Evolutionary conservation across 1,140 invertebrate genomes (phyloP).

Genomic region (Drosophila guanche): DNA sequence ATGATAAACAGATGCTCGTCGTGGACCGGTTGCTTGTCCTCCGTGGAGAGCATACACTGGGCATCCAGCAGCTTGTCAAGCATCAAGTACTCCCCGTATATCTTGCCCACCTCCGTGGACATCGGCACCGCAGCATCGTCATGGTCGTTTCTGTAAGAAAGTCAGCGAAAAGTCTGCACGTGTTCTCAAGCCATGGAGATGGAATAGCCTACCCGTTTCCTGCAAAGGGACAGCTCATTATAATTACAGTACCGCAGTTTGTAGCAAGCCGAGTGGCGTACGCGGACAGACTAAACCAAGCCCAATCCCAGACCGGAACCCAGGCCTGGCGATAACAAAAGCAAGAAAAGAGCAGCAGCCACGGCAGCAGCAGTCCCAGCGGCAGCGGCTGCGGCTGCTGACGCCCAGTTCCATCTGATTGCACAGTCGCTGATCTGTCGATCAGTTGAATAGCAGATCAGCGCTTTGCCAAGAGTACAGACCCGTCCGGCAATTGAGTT

Average conservation of each 20-base stretch:
- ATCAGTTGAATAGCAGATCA: constrained; percentile 1
- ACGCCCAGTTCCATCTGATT: constrained; percentile 31
- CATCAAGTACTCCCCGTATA: constrained; percentile 94
- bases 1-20: constrained; percentile 99
- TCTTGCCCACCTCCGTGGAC: constrained; percentile 88
- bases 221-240: constrained; percentile 75
- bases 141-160: constrained; percentile 58
- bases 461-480: not conserved
- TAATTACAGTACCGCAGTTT: constrained; percentile 13
- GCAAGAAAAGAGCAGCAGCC: not conserved
- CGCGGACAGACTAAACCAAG: constrained; percentile 40
- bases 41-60: constrained; percentile 92
- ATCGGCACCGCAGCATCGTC: constrained; percentile 81
- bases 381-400: not conserved
- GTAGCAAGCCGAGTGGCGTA: constrained; percentile 44
- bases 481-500: not conserved
- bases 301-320: constrained; percentile 9
- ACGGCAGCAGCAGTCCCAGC: no score
- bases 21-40: constrained; percentile 90
- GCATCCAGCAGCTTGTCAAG: constrained; percentile 94
- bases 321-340: constrained; percentile 22
- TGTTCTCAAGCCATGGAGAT: not conserved
- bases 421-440: constrained; percentile 21
- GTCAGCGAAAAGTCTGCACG: not conserved
- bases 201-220: constrained; percentile 59